phyloP scores from a whole-genome alignment of 2,113 vertebrate genomes.

The Shinisaurus crocodilurus region DNA sequence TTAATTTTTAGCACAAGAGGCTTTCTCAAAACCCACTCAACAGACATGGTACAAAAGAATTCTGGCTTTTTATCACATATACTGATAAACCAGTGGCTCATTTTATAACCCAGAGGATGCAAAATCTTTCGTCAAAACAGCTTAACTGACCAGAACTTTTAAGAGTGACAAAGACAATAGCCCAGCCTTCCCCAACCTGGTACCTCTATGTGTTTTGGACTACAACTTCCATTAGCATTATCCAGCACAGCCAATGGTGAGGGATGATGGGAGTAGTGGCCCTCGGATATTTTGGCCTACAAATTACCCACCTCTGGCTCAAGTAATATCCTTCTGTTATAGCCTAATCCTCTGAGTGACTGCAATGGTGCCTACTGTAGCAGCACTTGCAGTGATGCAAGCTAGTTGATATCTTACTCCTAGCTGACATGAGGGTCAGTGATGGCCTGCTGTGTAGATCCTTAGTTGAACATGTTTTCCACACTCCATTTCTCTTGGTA shows the following conservation, averaged over 20 bases:
- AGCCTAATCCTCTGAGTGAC: neutral
- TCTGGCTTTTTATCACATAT: neutral
- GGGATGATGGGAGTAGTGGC: neutral
- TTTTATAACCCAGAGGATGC: neutral
- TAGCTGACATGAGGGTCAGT: too few relatives aligned
- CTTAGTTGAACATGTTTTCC: neutral
- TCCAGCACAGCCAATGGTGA: neutral
- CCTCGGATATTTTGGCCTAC: too few relatives aligned
- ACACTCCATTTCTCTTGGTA: neutral
- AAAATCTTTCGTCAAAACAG: neutral
- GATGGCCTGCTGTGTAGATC: neutral
- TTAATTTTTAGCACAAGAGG: too few relatives aligned
- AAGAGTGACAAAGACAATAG: neutral
- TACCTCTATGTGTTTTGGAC: too few relatives aligned
- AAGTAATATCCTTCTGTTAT: neutral
- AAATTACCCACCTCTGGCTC: neutral
- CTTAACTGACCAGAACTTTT: neutral
- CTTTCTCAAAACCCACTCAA: neutral
- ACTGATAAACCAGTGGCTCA: neutral
- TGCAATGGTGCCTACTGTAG: neutral
- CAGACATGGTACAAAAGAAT: neutral
- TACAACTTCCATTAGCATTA: too few relatives aligned
- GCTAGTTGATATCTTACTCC: neutral
- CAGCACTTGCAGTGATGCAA: too few relatives aligned
- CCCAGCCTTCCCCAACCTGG: too few relatives aligned